These are phyloP conservation scores for Lota lota DNA, from an alignment of 2,113 vertebrate species.

Conservation along the genomic window DNA sequence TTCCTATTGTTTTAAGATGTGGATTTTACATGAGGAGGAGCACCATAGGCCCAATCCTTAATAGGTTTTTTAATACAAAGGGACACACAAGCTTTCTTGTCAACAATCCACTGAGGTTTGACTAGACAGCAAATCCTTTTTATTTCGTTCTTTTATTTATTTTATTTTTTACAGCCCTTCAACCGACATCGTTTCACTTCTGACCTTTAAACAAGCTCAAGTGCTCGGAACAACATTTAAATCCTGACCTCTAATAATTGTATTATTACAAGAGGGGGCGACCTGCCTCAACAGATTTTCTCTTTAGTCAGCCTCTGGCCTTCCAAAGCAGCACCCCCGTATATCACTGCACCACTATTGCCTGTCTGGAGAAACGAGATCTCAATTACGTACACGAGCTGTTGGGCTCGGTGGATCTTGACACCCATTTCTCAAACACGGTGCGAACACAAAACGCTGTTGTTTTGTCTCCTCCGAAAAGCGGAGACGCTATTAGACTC, in stretches of 20 bases:
- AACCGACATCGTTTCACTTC: conserved; percentile 30
- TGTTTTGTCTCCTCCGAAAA: conserved; percentile 14
- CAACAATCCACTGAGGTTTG: not conserved
- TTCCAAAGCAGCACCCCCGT: conserved; percentile 6
- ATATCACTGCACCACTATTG: conserved; percentile 21
- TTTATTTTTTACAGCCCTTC: conserved; percentile 19
- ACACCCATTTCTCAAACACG: conserved; percentile 46
- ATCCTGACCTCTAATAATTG: conserved; percentile 65
- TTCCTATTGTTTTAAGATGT: not conserved
- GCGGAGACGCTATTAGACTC: conserved; percentile 52
- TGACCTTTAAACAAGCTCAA: conserved; percentile 28
- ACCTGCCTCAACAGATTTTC: conserved; percentile 27
- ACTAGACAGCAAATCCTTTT: conserved; percentile 1
- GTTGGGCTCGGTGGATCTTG: conserved; percentile 37
- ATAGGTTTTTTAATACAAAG: not conserved
- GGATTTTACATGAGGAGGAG: not conserved
- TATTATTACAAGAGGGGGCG: conserved; percentile 56
- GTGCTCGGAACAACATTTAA: conserved; percentile 61
- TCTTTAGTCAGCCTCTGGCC: conserved; percentile 15
- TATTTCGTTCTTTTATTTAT: too few species aligned
- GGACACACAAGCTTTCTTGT: conserved; percentile 1
- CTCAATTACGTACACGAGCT: conserved; percentile 38
- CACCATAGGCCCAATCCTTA: not conserved
- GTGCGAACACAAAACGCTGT: conserved; percentile 34
- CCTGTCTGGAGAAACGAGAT: conserved; percentile 17